Base-by-base conservation (phyloP, 2,888 invertebrate species). In the Amphipoea lucens region DNA sequence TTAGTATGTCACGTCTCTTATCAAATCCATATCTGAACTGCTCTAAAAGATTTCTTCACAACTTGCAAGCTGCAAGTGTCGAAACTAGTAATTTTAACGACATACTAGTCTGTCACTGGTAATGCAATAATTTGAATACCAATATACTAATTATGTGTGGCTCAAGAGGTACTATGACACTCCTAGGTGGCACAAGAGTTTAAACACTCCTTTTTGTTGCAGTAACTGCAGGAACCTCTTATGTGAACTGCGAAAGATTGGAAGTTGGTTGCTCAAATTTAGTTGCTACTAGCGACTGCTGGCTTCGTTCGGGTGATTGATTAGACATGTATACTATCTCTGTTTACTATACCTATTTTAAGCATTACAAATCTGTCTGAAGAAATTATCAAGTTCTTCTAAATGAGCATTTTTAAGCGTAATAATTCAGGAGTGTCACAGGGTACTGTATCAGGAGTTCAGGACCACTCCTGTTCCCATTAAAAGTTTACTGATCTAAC, bases 91-190 rank as follows among this genome's bases (percentile, higher is more conserved):
- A 71, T 76, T 79, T 74, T 76, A 81, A 85, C 79, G 74, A 83
- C 45, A 62, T 68, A 77, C 36, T 20, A 4, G 65, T 66, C 48
- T 63, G 84, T 66, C 74, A 78, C 40, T 66, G 36, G 60, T 67
- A 76, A 82, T 74, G 85, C 85, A 85, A 85, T 74, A 74, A 71
- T 79, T 82, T 85, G 48, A 82, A 85, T 82, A 79, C 74, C 79
- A 79, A 85, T 79, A 72, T 60, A 74, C 42, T 85, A 74, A 85
- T 85, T 83, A 85, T 69, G 48, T 82, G 11, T 85, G 79, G 65
- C 82, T 9, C 79, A 85, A 85, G 57, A 85, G 60, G 74, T 68
- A 63, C 17, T 62, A 29, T n/a, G 60, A 60, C 60, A 29, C 60
- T 62, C 14, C 29, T 9, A 48, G 60, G 60, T 62, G 62, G 54